Percentiles rank a stretch among this genome's conserved stretches.
phyloP scores from a whole-genome alignment of 1,140 invertebrate species.

The Pseudomyrmex sp. region DNA sequence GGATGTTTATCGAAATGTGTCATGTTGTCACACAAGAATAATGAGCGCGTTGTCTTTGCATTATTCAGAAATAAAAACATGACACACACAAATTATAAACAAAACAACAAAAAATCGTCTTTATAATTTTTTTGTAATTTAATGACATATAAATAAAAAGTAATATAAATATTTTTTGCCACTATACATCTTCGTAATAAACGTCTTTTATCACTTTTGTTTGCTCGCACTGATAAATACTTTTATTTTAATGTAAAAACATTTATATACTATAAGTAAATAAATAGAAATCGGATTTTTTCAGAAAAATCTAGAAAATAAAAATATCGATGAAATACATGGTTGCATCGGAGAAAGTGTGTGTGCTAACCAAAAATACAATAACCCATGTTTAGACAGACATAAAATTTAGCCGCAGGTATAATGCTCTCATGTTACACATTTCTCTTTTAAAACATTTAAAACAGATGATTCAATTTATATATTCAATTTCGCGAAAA shows the following conservation, averaged over 20 bases:
- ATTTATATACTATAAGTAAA: background rate
- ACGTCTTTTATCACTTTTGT: no score
- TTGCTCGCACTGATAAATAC: no score
- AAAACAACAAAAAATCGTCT: no score
- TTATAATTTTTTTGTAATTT: no score
- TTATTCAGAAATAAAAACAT: background rate
- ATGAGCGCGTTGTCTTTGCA: background rate
- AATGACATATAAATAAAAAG: background rate
- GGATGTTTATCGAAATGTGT: slow-evolving; percentile 8
- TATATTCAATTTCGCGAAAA: background rate
- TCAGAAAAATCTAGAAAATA: slow-evolving; percentile 3
- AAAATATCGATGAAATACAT: slow-evolving; percentile 3
- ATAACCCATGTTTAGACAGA: background rate
- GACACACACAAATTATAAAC: background rate
- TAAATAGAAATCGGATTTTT: background rate
- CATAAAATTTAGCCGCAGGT: background rate
- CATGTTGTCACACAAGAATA: background rate
- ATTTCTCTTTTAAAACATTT: no score
- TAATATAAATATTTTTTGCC: background rate
- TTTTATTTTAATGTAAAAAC: background rate
- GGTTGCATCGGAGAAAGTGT: background rate
- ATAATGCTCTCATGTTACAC: slow-evolving; percentile 5
- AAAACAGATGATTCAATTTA: background rate
- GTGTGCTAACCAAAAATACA: background rate
- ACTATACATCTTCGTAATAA: background rate